These are phyloP conservation scores for Sternotherus odoratus DNA, from an alignment of 2,797 vertebrate species.

Conservation along the genomic window DNA sequence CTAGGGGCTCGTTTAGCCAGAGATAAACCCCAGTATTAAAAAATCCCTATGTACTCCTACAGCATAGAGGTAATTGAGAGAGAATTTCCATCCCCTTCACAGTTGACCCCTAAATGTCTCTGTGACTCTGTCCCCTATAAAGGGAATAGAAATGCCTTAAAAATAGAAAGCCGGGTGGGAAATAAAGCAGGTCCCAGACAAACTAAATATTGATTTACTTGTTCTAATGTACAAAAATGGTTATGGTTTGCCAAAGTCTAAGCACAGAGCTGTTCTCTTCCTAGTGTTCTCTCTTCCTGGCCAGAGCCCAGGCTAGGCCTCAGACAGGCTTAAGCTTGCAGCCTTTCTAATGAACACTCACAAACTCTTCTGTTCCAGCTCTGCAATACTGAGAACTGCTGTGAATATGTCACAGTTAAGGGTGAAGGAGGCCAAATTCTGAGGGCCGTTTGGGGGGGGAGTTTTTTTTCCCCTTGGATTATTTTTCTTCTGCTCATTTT, in stretches of 20 bases:
- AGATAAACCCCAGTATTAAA: neutral
- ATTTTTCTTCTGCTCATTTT: neutral
- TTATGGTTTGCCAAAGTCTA: constrained; percentile 24
- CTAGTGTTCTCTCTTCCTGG: constrained; percentile 16
- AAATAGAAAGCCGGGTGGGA: neutral
- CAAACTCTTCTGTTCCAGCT: neutral
- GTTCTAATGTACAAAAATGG: neutral
- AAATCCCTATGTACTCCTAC: neutral
- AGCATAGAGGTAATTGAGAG: neutral
- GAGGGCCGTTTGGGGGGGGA: neutral
- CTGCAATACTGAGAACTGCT: neutral
- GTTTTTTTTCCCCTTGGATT: constrained; percentile 23
- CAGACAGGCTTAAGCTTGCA: constrained; percentile 4
- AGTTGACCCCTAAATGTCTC: neutral
- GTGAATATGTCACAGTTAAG: neutral
- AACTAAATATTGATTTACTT: constrained; percentile 49
- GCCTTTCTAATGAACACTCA: neutral
- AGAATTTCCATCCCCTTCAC: neutral
- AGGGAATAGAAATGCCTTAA: constrained; percentile 9
- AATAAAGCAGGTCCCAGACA: constrained; percentile 23
- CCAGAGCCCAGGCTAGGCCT: neutral
- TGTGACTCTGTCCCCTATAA: neutral
- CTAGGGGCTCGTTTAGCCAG: neutral
- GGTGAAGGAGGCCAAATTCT: neutral
- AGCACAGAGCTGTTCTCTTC: constrained; percentile 34